These are phyloP conservation scores for Zaprionus vittiger DNA, from an alignment of 1,140 invertebrate genomes.

Conservation along the genomic window DNA sequence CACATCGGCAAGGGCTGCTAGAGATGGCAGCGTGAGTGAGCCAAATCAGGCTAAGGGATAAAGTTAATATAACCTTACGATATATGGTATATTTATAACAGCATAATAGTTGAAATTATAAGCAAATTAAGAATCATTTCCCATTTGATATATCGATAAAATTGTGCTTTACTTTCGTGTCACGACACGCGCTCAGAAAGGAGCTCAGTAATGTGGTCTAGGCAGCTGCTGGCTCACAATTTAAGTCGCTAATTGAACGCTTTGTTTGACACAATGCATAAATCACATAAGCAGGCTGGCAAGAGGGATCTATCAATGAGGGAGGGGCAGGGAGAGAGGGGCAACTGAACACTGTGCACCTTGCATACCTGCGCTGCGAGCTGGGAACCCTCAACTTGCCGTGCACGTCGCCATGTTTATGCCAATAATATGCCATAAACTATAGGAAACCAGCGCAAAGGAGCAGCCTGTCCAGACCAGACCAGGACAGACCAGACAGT, in stretches of 20 bases:
- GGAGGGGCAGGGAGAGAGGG: slow-evolving; percentile 9
- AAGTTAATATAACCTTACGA: no score
- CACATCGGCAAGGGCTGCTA: not conserved
- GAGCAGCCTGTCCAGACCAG: not conserved
- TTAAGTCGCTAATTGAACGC: slow-evolving; percentile 84
- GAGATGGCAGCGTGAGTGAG: slow-evolving; percentile 11
- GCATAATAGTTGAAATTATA: not conserved
- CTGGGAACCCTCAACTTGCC: slow-evolving; percentile 17
- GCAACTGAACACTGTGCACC: slow-evolving; percentile 48
- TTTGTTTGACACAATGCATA: slow-evolving; percentile 81
- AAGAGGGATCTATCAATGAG: not conserved
- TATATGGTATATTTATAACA: not conserved
- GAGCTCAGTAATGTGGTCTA: slow-evolving; percentile 13
- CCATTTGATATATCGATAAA: not conserved
- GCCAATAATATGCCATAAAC: slow-evolving; percentile 84
- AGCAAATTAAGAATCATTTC: not conserved
- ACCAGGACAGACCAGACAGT: slow-evolving; percentile 17
- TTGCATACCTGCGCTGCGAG: slow-evolving; percentile 54
- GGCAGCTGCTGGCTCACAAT: slow-evolving; percentile 59
- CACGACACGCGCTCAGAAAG: not conserved
- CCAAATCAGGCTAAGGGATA: no score
- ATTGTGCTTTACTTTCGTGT: not conserved
- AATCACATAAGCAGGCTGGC: slow-evolving; percentile 65
- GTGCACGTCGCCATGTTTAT: slow-evolving; percentile 79
- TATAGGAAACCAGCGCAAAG: slow-evolving; percentile 69